A percentile compares a stretch with the other conserved stretches of the same genome.
Evolutionary conservation across 2,888 invertebrate genomes (phyloP).

Genomic region (Andrena praecox): DNA sequence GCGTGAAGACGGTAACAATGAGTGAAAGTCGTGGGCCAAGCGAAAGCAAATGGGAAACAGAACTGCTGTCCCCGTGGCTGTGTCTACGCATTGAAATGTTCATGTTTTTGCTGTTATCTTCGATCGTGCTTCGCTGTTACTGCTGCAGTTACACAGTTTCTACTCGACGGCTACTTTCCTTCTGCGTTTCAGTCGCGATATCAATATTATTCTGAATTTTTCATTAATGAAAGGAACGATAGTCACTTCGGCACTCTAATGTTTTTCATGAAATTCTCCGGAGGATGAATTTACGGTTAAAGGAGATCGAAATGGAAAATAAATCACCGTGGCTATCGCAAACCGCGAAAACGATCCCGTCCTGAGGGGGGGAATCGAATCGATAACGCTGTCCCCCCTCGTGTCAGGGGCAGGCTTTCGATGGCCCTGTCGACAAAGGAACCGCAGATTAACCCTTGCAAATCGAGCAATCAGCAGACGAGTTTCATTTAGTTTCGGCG

Average conservation of each 20-base stretch:
- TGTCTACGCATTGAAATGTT: conserved; percentile 11
- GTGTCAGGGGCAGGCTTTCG: conserved; percentile 10
- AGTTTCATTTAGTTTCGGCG: too few species aligned
- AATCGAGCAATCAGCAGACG: too few species aligned
- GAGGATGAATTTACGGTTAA: background rate
- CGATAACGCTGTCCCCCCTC: background rate
- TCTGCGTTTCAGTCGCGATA: too few species aligned
- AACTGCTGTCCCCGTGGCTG: conserved; percentile 18
- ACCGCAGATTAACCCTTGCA: too few species aligned
- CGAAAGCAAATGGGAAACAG: conserved; percentile 69
- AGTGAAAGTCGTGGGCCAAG: conserved; percentile 63
- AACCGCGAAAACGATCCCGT: background rate
- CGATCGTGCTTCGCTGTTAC: conserved; percentile 13
- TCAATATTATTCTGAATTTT: too few species aligned
- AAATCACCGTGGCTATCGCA: background rate
- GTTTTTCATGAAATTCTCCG: background rate
- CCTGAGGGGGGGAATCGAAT: background rate
- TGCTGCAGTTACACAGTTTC: background rate
- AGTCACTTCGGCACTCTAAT: too few species aligned
- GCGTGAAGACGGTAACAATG: conserved; percentile 69
- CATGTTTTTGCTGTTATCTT: conserved; percentile 12
- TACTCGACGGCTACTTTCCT: background rate
- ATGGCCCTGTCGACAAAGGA: too few species aligned
- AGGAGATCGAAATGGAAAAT: conserved; percentile 2
- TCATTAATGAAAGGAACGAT: too few species aligned